A percentile compares a stretch with the other conserved stretches of the same genome.
These are phyloP conservation scores for Lasioglossum villosulum DNA, from an alignment of 2,888 invertebrate species.

Conservation along the genomic window DNA sequence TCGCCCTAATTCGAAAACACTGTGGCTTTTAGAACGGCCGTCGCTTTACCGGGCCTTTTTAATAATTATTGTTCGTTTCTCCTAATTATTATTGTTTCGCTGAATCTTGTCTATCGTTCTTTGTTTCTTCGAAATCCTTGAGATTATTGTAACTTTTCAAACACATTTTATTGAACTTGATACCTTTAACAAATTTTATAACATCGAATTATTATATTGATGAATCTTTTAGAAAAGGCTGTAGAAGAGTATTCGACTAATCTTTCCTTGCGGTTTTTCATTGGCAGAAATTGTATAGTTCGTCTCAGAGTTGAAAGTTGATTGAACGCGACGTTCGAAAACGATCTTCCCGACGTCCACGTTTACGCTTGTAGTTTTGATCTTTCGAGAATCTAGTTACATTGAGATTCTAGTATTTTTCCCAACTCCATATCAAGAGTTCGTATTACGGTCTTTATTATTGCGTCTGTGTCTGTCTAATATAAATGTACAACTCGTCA, in stretches of 20 bases:
- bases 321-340: not conserved
- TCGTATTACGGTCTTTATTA: slow-evolving; percentile 67
- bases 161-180: not conserved
- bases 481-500: slow-evolving; percentile 84
- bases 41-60: not conserved
- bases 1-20: not conserved
- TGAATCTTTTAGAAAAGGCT: not conserved
- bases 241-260: not conserved
- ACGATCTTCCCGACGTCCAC: not conserved
- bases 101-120: not conserved
- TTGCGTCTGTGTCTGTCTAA: slow-evolving; percentile 77
- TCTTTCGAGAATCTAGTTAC: not conserved
- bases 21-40: not conserved
- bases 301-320: not conserved
- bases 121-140: not conserved
- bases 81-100: not conserved
- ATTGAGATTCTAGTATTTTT: not conserved
- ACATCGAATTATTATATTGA: not conserved
- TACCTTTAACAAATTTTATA: not conserved
- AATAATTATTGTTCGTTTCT: too few species aligned
- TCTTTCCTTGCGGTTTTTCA: not conserved
- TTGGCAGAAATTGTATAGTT: not conserved
- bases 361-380: not conserved
- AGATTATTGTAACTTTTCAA: not conserved
- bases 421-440: slow-evolving; percentile 10